A percentile compares a stretch with the other conserved stretches of the same genome.
phyloP scores from a whole-genome alignment of 2,797 vertebrate species.

The Peromyscus eremicus region DNA sequence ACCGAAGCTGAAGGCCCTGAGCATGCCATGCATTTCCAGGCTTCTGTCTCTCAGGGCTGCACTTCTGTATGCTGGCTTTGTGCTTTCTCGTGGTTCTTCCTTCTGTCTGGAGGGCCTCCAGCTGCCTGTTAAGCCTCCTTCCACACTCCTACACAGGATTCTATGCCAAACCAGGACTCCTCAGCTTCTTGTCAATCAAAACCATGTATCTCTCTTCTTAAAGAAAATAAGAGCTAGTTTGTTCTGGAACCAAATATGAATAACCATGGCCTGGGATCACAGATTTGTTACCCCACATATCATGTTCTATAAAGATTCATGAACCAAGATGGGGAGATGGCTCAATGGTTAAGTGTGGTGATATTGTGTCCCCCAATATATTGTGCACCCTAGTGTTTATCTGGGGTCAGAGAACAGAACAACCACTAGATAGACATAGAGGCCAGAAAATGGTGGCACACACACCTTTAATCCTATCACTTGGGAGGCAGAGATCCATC shows the following conservation, averaged over 20 bases:
- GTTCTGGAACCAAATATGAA: background rate
- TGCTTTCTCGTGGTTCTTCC: background rate
- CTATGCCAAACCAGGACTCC: background rate
- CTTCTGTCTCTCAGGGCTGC: background rate
- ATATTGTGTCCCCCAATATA: too few species aligned
- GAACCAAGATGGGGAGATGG: background rate
- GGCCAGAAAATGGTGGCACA: too few species aligned
- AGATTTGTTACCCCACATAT: background rate
- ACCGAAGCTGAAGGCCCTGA: background rate
- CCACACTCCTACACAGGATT: background rate
- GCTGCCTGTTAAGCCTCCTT: background rate
- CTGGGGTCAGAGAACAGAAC: too few species aligned
- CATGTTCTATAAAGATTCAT: background rate
- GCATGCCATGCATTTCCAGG: background rate
- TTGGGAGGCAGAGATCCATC: too few species aligned
- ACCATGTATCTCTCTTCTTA: background rate
- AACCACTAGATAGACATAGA: too few species aligned
- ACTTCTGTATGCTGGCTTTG: accelerated
- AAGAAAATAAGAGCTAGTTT: background rate
- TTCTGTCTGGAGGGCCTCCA: background rate
- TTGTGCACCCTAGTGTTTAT: too few species aligned
- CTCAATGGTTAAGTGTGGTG: background rate
- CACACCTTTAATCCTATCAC: too few species aligned
- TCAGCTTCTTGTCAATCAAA: background rate
- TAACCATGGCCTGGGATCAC: background rate